These are phyloP conservation scores for Aleiodes leptofemur DNA, from an alignment of 2,888 invertebrate genomes.

Conservation along the genomic window DNA sequence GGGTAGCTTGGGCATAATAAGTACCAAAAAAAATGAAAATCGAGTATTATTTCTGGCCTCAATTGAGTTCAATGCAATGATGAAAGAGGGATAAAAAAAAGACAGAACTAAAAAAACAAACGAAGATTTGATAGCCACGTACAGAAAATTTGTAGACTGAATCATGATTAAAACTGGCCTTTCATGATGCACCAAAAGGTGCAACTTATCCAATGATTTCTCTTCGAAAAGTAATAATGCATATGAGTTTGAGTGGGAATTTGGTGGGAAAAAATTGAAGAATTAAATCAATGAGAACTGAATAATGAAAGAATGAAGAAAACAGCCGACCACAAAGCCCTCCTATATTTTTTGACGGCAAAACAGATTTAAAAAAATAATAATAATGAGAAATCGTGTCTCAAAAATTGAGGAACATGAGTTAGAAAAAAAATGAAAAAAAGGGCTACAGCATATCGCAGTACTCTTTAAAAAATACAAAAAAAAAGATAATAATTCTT, in stretches of 20 bases:
- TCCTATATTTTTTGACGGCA: neutral
- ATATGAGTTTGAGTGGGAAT: conserved; percentile 31
- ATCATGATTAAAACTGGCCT: conserved; percentile 55
- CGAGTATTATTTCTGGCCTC: conserved; percentile 49
- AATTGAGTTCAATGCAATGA: conserved; percentile 38
- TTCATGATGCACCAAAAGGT: conserved; percentile 54
- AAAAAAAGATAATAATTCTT: conserved; percentile 53
- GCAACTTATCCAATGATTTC: conserved; percentile 36
- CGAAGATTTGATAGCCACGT: conserved; percentile 45
- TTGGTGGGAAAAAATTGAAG: conserved; percentile 40
- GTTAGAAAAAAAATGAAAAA: conserved; percentile 11
- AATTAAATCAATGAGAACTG: conserved; percentile 25
- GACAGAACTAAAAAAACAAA: conserved; percentile 36
- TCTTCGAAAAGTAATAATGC: conserved; percentile 19
- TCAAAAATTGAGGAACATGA: conserved; percentile 30
- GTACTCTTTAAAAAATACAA: conserved; percentile 29
- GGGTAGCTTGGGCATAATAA: conserved; percentile 34
- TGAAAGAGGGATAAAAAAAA: conserved; percentile 25
- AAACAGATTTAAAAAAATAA: conserved; percentile 5
- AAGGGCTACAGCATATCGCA: conserved; percentile 21
- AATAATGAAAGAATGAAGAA: conserved; percentile 40
- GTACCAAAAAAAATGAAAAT: conserved; percentile 14
- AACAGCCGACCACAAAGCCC: conserved; percentile 30
- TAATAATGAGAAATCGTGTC: conserved; percentile 17
- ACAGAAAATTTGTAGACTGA: conserved; percentile 55